phyloP scores from a whole-genome alignment of 2,888 invertebrate species.

The Acheta domesticus region DNA sequence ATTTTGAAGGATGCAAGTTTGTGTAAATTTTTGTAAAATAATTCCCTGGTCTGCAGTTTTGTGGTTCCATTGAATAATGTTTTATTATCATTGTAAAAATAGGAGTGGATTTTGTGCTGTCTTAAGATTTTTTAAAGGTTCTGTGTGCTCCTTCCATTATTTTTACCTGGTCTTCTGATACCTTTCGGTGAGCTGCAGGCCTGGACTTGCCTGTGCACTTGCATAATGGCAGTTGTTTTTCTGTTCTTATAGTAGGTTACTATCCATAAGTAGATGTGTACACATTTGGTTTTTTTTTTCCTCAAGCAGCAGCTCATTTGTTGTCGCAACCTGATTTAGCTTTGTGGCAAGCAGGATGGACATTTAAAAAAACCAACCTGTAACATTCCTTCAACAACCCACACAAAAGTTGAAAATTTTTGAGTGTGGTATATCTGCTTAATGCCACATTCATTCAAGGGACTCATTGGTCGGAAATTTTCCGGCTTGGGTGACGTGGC shows the following conservation, averaged over 20 bases:
- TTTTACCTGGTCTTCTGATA: constrained; percentile 32
- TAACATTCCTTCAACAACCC: constrained; percentile 39
- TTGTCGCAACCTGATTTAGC: constrained; percentile 36
- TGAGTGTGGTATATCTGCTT: constrained; percentile 33
- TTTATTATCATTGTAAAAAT: constrained; percentile 39
- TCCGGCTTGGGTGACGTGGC: constrained; percentile 28
- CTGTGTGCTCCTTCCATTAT: constrained; percentile 37
- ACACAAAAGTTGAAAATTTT: constrained; percentile 36
- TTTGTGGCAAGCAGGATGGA: constrained; percentile 38
- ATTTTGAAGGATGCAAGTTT: constrained; percentile 36
- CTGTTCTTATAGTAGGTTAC: constrained; percentile 29
- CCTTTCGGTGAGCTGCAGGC: constrained; percentile 28
- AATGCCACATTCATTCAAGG: constrained; percentile 31
- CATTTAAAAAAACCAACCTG: constrained; percentile 33
- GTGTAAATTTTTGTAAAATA: constrained; percentile 38
- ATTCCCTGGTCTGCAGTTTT: constrained; percentile 38
- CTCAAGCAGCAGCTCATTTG: constrained; percentile 28
- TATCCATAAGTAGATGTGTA: constrained; percentile 26
- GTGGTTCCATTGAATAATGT: constrained; percentile 39
- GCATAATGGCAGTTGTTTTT: constrained; percentile 18
- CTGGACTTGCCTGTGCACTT: constrained; percentile 29
- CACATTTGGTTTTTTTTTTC: constrained; percentile 19
- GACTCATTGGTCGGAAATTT: constrained; percentile 24
- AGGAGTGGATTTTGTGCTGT: constrained; percentile 39
- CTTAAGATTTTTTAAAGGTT: constrained; percentile 37